These are phyloP conservation scores for Oophaga sylvatica DNA, from an alignment of 2,797 vertebrate genomes.

Conservation along the genomic window DNA sequence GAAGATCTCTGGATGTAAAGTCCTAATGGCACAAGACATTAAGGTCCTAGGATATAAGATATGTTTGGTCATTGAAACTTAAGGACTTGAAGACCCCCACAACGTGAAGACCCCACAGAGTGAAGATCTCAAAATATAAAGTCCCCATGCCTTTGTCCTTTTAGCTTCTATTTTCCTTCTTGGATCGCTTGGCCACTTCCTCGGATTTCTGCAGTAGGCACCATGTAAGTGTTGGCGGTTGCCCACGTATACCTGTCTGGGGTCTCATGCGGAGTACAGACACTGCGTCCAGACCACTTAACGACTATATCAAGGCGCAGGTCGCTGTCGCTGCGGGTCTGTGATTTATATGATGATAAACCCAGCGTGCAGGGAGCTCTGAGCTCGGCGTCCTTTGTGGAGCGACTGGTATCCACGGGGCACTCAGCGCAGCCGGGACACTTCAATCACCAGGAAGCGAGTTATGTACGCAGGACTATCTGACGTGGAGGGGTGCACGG, in stretches of 20 bases:
- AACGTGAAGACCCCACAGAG: too few relatives aligned
- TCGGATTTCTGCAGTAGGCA: background rate
- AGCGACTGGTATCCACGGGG: conserved; percentile 39
- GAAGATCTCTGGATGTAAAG: too few relatives aligned
- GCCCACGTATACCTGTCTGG: background rate
- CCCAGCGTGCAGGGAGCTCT: background rate
- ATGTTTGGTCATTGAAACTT: too few relatives aligned
- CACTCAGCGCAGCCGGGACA: conserved; percentile 1
- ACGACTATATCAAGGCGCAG: conserved; percentile 11
- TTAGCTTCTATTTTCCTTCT: background rate
- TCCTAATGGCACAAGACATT: too few relatives aligned
- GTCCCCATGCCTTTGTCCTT: background rate
- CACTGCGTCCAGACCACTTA: background rate
- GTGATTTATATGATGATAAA: conserved; percentile 39
- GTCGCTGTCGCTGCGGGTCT: background rate
- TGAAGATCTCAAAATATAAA: too few relatives aligned
- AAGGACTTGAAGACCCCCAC: too few relatives aligned
- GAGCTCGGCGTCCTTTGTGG: conserved; percentile 25
- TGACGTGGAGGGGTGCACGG: background rate
- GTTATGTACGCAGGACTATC: conserved; percentile 19
- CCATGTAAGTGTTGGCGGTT: background rate
- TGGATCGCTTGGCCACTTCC: background rate
- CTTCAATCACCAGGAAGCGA: conserved; percentile 31
- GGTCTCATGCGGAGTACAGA: background rate
- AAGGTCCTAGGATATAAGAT: too few relatives aligned